Percentiles rank a stretch among this genome's conserved stretches.
Conservation (phyloP, 2,888 invertebrate genomes). For the Eugnorisma glareosa region DNA sequence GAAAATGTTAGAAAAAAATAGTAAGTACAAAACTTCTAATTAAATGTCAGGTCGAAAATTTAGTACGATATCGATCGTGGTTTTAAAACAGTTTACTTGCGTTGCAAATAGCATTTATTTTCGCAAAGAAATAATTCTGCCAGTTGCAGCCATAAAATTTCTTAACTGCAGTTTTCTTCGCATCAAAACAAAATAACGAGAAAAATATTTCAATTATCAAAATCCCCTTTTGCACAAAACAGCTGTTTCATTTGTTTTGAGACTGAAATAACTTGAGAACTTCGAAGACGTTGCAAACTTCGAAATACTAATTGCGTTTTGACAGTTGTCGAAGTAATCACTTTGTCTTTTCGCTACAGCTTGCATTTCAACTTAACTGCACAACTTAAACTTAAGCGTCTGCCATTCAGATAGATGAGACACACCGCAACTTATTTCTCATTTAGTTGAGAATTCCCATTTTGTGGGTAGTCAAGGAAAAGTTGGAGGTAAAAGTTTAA, state of each 20-base stretch:
- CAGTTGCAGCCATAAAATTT: background rate
- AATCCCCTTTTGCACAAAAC: slow-evolving; percentile 16
- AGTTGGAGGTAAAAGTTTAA: background rate
- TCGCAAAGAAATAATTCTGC: background rate
- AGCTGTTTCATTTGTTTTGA: slow-evolving; percentile 7
- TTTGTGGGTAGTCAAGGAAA: slow-evolving; percentile 17
- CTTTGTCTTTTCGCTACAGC: slow-evolving; percentile 37
- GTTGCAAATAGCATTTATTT: background rate
- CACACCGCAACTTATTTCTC: slow-evolving; percentile 49
- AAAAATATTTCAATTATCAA: slow-evolving; percentile 2
- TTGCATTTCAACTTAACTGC: slow-evolving; percentile 51
- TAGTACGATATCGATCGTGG: background rate
- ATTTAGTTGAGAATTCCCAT: slow-evolving; percentile 53
- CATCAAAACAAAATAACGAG: slow-evolving; percentile 4
- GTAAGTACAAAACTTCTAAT: background rate
- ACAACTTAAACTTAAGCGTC: slow-evolving; percentile 55
- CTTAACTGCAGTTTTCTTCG: slow-evolving; percentile 12
- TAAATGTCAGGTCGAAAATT: background rate
- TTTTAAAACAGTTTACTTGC: background rate
- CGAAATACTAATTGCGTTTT: slow-evolving; percentile 56
- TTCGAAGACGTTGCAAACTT: slow-evolving; percentile 23
- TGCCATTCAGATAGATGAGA: slow-evolving; percentile 31
- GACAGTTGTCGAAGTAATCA: slow-evolving; percentile 42
- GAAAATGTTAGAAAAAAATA: background rate
- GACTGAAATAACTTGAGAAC: slow-evolving; percentile 19